Percentiles rank a stretch among this genome's conserved stretches.
These are phyloP conservation scores for Neodon shergylaensis DNA, from an alignment of 2,113 vertebrate species.

Conservation along the genomic window DNA sequence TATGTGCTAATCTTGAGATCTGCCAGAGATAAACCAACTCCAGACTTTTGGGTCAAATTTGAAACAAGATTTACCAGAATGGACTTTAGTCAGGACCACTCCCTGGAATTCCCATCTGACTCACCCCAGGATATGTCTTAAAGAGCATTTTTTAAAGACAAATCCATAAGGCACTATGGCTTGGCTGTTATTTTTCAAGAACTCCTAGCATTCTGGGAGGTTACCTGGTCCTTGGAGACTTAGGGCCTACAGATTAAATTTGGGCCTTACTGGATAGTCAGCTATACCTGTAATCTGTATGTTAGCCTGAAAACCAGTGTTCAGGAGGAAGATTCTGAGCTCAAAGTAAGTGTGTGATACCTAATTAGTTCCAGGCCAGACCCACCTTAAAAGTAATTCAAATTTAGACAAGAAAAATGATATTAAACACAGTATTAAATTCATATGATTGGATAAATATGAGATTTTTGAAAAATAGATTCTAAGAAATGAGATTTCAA, in stretches of 20 bases:
- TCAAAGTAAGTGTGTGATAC: neutral
- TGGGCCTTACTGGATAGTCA: too few relatives aligned
- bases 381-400: neutral
- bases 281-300: neutral
- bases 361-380: neutral
- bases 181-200: neutral
- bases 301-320: too few relatives aligned
- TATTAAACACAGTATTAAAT: slow-evolving; percentile 27
- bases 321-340: neutral
- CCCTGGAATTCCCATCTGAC: neutral
- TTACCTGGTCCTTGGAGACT: neutral
- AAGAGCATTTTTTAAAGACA: neutral
- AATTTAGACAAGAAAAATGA: neutral
- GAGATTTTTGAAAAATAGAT: neutral
- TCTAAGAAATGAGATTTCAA: neutral
- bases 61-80: too few relatives aligned
- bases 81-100: too few relatives aligned
- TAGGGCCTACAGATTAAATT: neutral
- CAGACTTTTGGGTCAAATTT: neutral
- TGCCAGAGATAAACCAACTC: neutral
- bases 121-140: neutral
- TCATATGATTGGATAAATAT: neutral
- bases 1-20: neutral
- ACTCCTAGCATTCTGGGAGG: neutral
- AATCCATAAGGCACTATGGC: neutral